A percentile compares a stretch with the other conserved stretches of the same genome.
phyloP scores from a whole-genome alignment of 2,797 vertebrate species.

The Pantherophis vulpinus region DNA sequence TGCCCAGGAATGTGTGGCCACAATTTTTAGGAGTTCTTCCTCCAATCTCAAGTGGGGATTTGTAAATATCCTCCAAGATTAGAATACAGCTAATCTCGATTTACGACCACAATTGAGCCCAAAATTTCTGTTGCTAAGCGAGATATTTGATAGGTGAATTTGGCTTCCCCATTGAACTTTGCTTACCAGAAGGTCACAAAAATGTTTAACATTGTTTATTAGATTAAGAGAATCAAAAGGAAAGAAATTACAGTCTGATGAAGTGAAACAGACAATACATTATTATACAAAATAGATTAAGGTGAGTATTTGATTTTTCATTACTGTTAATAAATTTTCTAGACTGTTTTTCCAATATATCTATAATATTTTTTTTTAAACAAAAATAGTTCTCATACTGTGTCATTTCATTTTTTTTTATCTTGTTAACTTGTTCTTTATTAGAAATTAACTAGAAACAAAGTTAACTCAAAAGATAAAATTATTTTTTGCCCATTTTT shows the following conservation, averaged over 20 bases:
- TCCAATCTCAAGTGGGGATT: not conserved
- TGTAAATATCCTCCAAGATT: not conserved
- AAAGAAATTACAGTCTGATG: conserved; percentile 33
- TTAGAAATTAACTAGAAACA: not conserved
- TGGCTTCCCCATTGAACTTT: not conserved
- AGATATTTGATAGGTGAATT: not conserved
- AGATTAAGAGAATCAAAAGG: conserved; percentile 12
- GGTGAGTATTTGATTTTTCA: conserved; percentile 15
- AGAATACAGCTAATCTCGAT: not conserved
- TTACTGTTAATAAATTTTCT: conserved; percentile 31
- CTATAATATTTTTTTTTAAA: not conserved
- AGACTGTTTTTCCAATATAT: not conserved
- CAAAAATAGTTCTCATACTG: not conserved
- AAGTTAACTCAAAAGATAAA: not conserved
- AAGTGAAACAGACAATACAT: conserved; percentile 26
- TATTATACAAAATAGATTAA: conserved; percentile 38
- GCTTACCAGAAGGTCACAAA: not conserved
- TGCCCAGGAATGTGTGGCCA: not conserved
- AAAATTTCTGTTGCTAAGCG: not conserved
- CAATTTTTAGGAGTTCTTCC: not conserved
- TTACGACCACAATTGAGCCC: not conserved
- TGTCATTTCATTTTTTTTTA: not conserved
- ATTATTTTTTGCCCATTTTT: not conserved
- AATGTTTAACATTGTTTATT: conserved; percentile 19
- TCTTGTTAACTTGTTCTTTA: not conserved